A percentile compares a stretch with the other conserved stretches of the same genome.
These are phyloP conservation scores for Zaprionus gabonicus DNA, from an alignment of 1,140 invertebrate species.

Conservation along the genomic window DNA sequence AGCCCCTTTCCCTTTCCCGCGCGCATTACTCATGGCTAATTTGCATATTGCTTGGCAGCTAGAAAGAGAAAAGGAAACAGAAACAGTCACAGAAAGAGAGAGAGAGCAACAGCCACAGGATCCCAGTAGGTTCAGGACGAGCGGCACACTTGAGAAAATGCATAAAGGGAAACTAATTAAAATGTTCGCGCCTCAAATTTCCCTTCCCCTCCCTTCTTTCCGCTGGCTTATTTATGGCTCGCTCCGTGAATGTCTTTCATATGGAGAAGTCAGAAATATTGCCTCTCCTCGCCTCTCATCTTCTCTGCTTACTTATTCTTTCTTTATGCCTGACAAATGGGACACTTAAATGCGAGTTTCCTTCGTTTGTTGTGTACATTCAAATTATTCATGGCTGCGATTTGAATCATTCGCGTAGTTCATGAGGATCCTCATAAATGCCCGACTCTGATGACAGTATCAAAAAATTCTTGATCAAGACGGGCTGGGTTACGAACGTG, in stretches of 20 bases:
- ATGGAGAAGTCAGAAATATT: slow-evolving; percentile 51
- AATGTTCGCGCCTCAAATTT: slow-evolving; percentile 82
- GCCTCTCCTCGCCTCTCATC: slow-evolving; percentile 11
- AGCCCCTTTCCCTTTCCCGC: slow-evolving; percentile 6
- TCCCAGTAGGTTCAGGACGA: slow-evolving; percentile 21
- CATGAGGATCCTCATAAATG: slow-evolving; percentile 15
- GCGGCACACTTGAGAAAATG: slow-evolving; percentile 55
- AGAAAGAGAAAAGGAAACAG: background rate
- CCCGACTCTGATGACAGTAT: background rate
- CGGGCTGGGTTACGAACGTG: too few species aligned
- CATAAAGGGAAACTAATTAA: slow-evolving; percentile 77
- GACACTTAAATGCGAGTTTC: slow-evolving; percentile 69
- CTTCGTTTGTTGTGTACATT: slow-evolving; percentile 30
- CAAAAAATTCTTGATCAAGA: background rate
- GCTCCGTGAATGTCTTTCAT: slow-evolving; percentile 69
- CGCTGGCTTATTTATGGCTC: slow-evolving; percentile 41
- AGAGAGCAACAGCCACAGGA: slow-evolving; percentile 5
- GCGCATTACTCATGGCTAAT: slow-evolving; percentile 67
- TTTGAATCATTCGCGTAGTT: slow-evolving; percentile 8
- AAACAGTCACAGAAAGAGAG: background rate
- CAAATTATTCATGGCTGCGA: slow-evolving; percentile 67
- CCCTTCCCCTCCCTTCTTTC: slow-evolving; percentile 30
- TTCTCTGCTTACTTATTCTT: slow-evolving; percentile 15
- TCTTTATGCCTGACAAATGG: slow-evolving; percentile 73
- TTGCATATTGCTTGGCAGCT: slow-evolving; percentile 60